Evolutionary conservation across 2,797 vertebrate species (phyloP), one percentile per base, ranked within the genome.

Genomic region (Rhabdophis nuchalis): DNA sequence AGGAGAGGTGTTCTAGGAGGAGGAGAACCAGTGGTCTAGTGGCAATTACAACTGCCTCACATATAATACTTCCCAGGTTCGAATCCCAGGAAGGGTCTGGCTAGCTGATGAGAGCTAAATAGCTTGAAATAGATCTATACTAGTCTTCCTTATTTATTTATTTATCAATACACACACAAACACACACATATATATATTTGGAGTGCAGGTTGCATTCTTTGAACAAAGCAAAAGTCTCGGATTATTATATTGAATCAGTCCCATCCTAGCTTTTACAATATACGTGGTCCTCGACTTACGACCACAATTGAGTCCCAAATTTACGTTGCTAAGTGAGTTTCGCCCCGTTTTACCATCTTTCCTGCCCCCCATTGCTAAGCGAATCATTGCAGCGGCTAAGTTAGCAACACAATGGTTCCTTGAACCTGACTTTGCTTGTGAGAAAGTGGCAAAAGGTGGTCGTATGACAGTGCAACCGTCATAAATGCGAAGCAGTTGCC

Each of bases 271-370:
- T n/a, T 86, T 27, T 27, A 52, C 85, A 6, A 29, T 64, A 13
- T 0, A 29, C 11, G 27, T 5, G 14, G 29, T 64, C 29, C 29
- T 64, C 12, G 4, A 14, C 13, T 2, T n/a, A n/a, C 0, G 0
- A 27, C 10, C 9, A n/a, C 61, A 64, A 27, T 6, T n/a, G 29
- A 64, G 61, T 1, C 29, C 29, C 14, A 14, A 14, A 14, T n/a
- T 14, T n/a, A 64, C 5, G 13, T 16, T 12, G 29, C 1, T 16
- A 14, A 64, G 61, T 64, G 61, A n/a, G 12, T n/a, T 64, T 64
- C 14, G 4, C 4, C 12, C 12, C 29, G 1, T n/a, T 64, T 64
- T n/a, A 64, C 0, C 0, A 64, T 2, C 1, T 6, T n/a, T n/a
- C 61, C n/a, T n/a, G 29, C 61, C 61, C 61, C 14, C 12, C 5